A percentile compares a stretch with the other conserved stretches of the same genome.
Evolutionary conservation across 2,113 vertebrate genomes (phyloP).

Genomic region (Nibea coibor): DNA sequence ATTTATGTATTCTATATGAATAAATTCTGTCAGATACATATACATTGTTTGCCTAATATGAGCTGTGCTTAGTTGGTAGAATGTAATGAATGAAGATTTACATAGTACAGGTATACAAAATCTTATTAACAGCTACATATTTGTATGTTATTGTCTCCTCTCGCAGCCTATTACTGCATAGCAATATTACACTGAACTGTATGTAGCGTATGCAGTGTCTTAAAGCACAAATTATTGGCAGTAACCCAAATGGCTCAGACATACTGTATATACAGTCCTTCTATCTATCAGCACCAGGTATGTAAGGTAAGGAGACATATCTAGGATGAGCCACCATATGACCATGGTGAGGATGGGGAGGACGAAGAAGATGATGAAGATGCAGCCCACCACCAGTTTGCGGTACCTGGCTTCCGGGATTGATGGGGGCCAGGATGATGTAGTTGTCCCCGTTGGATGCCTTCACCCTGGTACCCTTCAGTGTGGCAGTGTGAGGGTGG

Average conservation of each 20-base stretch:
- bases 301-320: conserved; percentile 81
- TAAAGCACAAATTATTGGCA: conserved; percentile 38
- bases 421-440: conserved; percentile 93
- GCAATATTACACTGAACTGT: conserved; percentile 32
- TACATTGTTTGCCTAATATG: conserved; percentile 31
- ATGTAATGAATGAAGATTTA: conserved; percentile 42
- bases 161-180: conserved; percentile 5
- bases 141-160: conserved; percentile 12
- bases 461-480: conserved; percentile 86
- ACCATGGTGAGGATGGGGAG: conserved; percentile 76
- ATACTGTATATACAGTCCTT: conserved; percentile 59
- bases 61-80: conserved; percentile 12
- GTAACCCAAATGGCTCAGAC: conserved; percentile 44
- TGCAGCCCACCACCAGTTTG: conserved; percentile 76
- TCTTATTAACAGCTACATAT: conserved; percentile 40
- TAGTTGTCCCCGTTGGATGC: conserved; percentile 91
- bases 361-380: conserved; percentile 80
- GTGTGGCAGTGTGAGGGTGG: conserved; percentile 77
- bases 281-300: conserved; percentile 78
- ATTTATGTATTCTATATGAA: conserved; percentile 16
- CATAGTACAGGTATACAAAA: conserved; percentile 48
- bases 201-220: conserved; percentile 25
- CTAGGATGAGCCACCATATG: conserved; percentile 81
- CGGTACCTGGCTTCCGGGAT: conserved; percentile 92
- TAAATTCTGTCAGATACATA: conserved; percentile 49